A percentile compares a stretch with the other conserved stretches of the same genome.
Evolutionary conservation across 2,888 invertebrate species (phyloP).

Genomic region (Apamea sordens): DNA sequence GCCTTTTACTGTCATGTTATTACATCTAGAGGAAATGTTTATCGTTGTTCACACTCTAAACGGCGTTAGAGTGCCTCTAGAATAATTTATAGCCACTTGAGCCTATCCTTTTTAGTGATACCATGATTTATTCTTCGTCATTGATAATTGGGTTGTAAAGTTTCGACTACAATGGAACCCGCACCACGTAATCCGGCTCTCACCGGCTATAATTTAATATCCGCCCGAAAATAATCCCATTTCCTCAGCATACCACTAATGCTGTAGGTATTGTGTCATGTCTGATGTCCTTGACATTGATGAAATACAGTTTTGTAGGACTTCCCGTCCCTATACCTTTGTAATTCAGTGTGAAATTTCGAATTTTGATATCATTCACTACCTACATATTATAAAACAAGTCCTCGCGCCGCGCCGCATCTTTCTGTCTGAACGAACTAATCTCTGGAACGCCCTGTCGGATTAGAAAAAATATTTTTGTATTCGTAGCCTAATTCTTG

Average conservation of each 20-base stretch:
- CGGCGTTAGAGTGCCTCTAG: constrained; percentile 47
- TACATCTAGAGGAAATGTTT: constrained; percentile 74
- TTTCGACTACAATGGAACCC: constrained; percentile 81
- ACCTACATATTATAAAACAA: background rate
- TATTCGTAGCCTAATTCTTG: background rate
- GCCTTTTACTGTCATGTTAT: constrained; percentile 75
- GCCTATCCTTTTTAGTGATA: constrained; percentile 54
- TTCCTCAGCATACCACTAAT: constrained; percentile 79
- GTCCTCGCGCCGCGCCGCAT: background rate
- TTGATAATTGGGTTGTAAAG: constrained; percentile 75
- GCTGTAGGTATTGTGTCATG: constrained; percentile 67
- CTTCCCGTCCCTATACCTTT: constrained; percentile 50
- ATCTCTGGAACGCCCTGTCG: background rate
- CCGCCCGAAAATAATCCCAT: constrained; percentile 87
- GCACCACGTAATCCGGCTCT: constrained; percentile 81
- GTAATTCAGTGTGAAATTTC: background rate
- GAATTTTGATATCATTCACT: background rate
- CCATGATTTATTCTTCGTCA: constrained; percentile 60
- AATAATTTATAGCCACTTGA: constrained; percentile 55
- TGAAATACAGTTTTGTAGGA: constrained; percentile 56
- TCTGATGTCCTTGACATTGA: constrained; percentile 74
- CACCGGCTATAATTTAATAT: constrained; percentile 89
- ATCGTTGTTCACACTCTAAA: constrained; percentile 63
- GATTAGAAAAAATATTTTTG: background rate
- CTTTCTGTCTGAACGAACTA: background rate